A percentile compares a stretch with the other conserved stretches of the same genome.
Evolutionary conservation across 2,888 invertebrate genomes (phyloP).

Genomic region (Apeira syringaria): DNA sequence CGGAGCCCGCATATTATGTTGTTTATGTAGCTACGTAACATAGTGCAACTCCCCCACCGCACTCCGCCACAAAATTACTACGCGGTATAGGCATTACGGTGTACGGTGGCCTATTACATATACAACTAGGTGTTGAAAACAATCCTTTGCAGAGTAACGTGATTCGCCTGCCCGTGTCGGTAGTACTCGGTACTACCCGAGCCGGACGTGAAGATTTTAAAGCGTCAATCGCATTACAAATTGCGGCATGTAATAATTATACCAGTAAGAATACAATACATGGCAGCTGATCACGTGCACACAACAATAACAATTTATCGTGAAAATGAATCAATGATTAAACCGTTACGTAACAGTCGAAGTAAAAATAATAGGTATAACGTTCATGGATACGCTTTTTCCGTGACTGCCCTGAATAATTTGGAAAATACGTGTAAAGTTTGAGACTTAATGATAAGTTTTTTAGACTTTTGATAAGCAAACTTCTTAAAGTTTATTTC

Average conservation of each 20-base stretch:
- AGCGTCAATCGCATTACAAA: background rate
- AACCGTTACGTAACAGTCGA: conserved; percentile 1
- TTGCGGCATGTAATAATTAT: conserved; percentile 8
- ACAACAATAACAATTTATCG: conserved; percentile 2
- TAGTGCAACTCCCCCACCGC: conserved; percentile 28
- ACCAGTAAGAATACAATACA: conserved; percentile 4
- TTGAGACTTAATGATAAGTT: no score
- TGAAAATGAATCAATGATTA: conserved; percentile 5
- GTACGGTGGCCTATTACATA: conserved; percentile 48
- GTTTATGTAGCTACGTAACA: conserved; percentile 30
- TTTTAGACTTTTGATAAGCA: no score
- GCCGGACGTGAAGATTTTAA: background rate
- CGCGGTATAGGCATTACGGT: conserved; percentile 32
- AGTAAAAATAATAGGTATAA: conserved; percentile 5
- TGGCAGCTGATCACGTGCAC: background rate
- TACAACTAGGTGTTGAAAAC: conserved; percentile 33
- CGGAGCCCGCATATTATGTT: conserved; percentile 35
- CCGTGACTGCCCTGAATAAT: conserved; percentile 1
- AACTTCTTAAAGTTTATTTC: no score
- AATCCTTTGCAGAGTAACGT: conserved; percentile 3
- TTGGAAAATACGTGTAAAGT: conserved; percentile 3
- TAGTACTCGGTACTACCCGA: background rate
- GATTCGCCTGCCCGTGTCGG: background rate
- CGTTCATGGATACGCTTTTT: conserved; percentile 6
- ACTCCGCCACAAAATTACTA: conserved; percentile 38